A percentile compares a stretch with the other conserved stretches of the same genome.
These are phyloP conservation scores for Operophtera brumata DNA, from an alignment of 2,888 invertebrate species.

Conservation along the genomic window DNA sequence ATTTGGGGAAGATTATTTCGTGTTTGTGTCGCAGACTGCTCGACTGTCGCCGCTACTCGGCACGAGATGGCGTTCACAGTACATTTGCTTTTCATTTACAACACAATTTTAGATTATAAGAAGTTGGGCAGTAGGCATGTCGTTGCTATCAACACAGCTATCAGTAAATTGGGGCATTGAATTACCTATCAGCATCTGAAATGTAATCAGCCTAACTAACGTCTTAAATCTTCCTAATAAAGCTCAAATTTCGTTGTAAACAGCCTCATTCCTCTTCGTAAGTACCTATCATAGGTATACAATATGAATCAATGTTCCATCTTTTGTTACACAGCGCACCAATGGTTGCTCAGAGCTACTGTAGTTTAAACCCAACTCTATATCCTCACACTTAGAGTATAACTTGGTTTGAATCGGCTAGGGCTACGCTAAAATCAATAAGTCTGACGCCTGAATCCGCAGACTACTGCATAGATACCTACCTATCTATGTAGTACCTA, in stretches of 20 bases:
- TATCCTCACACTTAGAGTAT: conserved; percentile 13
- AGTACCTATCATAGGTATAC: conserved; percentile 44
- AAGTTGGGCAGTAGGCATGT: conserved; percentile 16
- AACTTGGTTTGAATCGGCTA: conserved; percentile 26
- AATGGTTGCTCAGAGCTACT: conserved; percentile 14
- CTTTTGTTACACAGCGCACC: conserved; percentile 55
- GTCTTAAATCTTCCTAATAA: conserved; percentile 8
- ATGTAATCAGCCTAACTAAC: conserved; percentile 9
- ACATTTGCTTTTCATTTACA: neutral
- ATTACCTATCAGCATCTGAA: conserved; percentile 17
- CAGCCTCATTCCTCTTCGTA: conserved; percentile 21
- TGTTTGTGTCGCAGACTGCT: too few relatives aligned
- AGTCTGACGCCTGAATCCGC: conserved; percentile 40
- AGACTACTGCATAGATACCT: conserved; percentile 29
- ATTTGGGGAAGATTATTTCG: conserved; percentile 41
- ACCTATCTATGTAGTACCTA: neutral
- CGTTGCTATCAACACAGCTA: conserved; percentile 2
- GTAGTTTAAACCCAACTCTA: conserved; percentile 29
- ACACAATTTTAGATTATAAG: neutral
- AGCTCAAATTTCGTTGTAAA: conserved; percentile 23
- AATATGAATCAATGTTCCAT: conserved; percentile 53
- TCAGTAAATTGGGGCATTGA: conserved; percentile 6
- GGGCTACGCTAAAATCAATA: conserved; percentile 55
- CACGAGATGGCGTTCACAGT: conserved; percentile 49
- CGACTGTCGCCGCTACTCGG: conserved; percentile 45